Conservation (phyloP, 2,888 invertebrate genomes). For the Caprella mutica region DNA sequence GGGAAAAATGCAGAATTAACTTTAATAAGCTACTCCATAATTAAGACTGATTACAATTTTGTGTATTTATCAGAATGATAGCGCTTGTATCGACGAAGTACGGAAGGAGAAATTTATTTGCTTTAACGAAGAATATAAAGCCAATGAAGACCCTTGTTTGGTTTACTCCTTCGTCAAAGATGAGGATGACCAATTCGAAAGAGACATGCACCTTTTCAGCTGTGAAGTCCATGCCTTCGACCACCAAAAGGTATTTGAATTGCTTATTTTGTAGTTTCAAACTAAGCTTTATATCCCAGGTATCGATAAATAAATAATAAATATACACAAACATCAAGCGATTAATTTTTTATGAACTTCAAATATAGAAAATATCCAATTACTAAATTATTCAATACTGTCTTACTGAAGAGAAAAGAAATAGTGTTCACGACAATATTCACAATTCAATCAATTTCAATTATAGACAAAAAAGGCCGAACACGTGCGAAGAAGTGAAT, state of each 20-base stretch:
- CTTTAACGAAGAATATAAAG: slow-evolving; percentile 30
- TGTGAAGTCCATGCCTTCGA: slow-evolving; percentile 33
- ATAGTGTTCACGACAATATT: not conserved
- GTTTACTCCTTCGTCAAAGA: slow-evolving; percentile 29
- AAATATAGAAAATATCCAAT: not conserved
- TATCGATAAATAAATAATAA: not conserved
- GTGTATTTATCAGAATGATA: slow-evolving; percentile 19
- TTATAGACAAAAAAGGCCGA: slow-evolving; percentile 20
- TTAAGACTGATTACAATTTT: too few relatives aligned
- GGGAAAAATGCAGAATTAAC: not conserved
- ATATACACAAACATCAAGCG: not conserved
- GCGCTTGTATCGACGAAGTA: slow-evolving; percentile 27
- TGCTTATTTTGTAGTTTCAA: not conserved
- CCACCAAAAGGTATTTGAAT: not conserved
- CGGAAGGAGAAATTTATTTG: slow-evolving; percentile 30
- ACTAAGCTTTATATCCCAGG: not conserved
- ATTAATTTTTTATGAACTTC: not conserved
- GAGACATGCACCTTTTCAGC: slow-evolving; percentile 32
- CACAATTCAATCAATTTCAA: not conserved
- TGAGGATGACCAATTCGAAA: slow-evolving; percentile 28
- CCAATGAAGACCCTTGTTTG: slow-evolving; percentile 28
- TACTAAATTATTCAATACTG: not conserved
- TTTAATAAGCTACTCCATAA: not conserved
- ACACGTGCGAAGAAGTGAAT: slow-evolving; percentile 26
- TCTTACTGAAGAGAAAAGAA: not conserved